These are phyloP conservation scores for Phania funesta DNA, from an alignment of 2,888 invertebrate species.

Conservation along the genomic window DNA sequence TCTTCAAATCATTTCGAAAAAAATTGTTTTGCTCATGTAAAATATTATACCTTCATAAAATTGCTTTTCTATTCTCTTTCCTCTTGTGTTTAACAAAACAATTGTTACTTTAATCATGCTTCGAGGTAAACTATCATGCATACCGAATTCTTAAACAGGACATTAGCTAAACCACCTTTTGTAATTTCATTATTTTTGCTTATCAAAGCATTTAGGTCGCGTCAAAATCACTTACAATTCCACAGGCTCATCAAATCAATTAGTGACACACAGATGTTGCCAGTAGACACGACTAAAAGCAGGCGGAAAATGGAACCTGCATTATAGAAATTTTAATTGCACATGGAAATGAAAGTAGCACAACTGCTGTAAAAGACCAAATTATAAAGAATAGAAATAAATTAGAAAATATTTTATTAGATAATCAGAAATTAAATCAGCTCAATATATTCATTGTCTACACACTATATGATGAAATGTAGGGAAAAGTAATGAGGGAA, in stretches of 20 bases:
- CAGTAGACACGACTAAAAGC: neutral
- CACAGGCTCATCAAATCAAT: constrained; percentile 48
- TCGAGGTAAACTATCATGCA: constrained; percentile 10
- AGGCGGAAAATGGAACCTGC: constrained; percentile 14
- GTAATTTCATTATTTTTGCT: neutral
- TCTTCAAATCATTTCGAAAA: too few relatives aligned
- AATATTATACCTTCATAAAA: too few relatives aligned
- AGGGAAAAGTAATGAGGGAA: too few relatives aligned
- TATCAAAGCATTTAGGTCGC: neutral
- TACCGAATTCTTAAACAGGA: constrained; percentile 2
- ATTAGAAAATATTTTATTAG: too few relatives aligned
- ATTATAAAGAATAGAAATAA: too few relatives aligned
- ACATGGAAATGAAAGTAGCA: neutral
- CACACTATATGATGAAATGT: too few relatives aligned
- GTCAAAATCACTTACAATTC: constrained; percentile 34
- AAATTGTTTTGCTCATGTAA: too few relatives aligned
- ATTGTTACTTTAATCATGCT: neutral
- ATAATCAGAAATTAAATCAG: too few relatives aligned
- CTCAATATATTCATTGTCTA: too few relatives aligned
- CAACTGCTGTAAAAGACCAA: neutral
- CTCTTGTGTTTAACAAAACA: too few relatives aligned
- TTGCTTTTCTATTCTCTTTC: too few relatives aligned
- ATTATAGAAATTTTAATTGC: neutral
- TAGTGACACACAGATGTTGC: constrained; percentile 55
- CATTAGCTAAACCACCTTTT: neutral